These are phyloP conservation scores for Cryptops parisi DNA, from an alignment of 2,888 invertebrate species.

Conservation along the genomic window DNA sequence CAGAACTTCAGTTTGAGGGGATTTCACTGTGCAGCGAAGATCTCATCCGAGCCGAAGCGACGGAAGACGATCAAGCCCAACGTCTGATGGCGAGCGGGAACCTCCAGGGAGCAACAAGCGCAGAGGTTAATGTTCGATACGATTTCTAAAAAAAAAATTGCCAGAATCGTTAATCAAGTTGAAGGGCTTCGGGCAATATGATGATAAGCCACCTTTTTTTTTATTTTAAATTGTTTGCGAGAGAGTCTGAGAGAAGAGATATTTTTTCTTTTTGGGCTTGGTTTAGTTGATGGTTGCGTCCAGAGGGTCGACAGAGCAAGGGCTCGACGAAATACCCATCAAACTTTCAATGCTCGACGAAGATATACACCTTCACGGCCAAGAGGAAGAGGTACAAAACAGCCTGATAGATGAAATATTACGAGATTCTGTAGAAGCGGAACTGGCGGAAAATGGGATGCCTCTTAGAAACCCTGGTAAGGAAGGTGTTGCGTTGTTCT, in stretches of 20 bases:
- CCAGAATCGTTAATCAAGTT: too few relatives aligned
- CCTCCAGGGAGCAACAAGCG: not conserved
- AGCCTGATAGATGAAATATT: slow-evolving; percentile 6
- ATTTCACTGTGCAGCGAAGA: slow-evolving; percentile 10
- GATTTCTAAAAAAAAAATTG: too few relatives aligned
- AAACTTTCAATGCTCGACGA: slow-evolving; percentile 10
- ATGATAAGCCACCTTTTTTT: too few relatives aligned
- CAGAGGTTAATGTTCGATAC: too few relatives aligned
- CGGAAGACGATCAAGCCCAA: slow-evolving; percentile 18
- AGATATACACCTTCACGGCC: not conserved
- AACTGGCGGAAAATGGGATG: slow-evolving; percentile 4
- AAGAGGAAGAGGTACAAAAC: slow-evolving; percentile 3
- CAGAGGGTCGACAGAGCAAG: slow-evolving; percentile 13
- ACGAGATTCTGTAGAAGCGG: slow-evolving; percentile 7
- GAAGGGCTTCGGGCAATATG: too few relatives aligned
- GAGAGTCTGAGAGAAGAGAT: too few relatives aligned
- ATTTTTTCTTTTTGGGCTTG: not conserved
- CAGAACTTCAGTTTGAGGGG: not conserved
- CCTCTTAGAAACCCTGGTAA: slow-evolving; percentile 6
- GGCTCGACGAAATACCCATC: slow-evolving; percentile 19
- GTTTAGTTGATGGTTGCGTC: not conserved
- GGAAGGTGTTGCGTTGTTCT: too few relatives aligned
- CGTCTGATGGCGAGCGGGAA: slow-evolving; percentile 11
- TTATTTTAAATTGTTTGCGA: too few relatives aligned
- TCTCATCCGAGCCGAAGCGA: slow-evolving; percentile 16